Percentiles rank a stretch among this genome's conserved stretches.
phyloP scores from a whole-genome alignment of 2,888 invertebrate genomes.

The Tetranychus truncatus region DNA sequence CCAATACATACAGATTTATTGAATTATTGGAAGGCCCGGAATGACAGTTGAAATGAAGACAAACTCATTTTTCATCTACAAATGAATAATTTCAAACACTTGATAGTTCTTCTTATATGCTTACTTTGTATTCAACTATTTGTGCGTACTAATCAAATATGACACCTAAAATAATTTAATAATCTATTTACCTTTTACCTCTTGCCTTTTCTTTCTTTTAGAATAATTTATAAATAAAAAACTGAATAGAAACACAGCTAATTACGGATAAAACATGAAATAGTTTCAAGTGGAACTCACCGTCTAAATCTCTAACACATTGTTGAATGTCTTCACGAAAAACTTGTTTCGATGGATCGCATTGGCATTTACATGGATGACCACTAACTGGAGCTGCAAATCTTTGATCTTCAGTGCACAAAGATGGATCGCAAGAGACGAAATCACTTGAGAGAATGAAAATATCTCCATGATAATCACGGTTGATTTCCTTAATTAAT shows the following conservation, averaged over 20 bases:
- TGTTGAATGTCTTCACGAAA: conserved; percentile 66
- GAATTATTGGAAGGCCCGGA: neutral
- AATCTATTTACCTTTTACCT: too few relatives aligned
- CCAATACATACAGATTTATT: neutral
- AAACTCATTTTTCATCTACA: neutral
- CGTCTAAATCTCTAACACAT: conserved; percentile 67
- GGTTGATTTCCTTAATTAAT: conserved; percentile 33
- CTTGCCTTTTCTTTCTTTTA: too few relatives aligned
- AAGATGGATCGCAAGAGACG: conserved; percentile 14
- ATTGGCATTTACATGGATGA: conserved; percentile 51
- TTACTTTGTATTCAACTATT: neutral
- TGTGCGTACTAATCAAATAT: neutral
- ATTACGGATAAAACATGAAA: too few relatives aligned
- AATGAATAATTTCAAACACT: neutral
- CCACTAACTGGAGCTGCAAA: conserved; percentile 31
- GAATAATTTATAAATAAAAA: too few relatives aligned
- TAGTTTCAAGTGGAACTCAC: conserved; percentile 38
- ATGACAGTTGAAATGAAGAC: neutral
- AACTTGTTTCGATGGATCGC: conserved; percentile 52
- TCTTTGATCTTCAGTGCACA: conserved; percentile 32
- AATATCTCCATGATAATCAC: conserved; percentile 44
- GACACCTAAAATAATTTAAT: neutral
- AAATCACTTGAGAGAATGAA: conserved; percentile 40
- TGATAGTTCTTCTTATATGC: neutral
- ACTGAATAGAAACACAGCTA: too few relatives aligned